Base-by-base conservation (phyloP, 1,140 invertebrate species). In the Marisa cornuarietis region DNA sequence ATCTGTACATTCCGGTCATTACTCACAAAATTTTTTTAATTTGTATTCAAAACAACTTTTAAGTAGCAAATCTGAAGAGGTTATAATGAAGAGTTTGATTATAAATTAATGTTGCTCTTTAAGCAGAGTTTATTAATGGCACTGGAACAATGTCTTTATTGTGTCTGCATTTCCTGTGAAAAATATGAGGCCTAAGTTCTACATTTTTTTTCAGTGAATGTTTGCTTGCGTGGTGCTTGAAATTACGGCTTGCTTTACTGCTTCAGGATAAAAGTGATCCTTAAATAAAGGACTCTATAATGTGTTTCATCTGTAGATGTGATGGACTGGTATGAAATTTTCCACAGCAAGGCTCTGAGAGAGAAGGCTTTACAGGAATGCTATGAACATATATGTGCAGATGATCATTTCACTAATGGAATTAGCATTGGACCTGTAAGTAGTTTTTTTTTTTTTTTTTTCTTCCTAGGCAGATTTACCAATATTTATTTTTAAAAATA, bases 401-500 rank as follows among this genome's bases (percentile, higher is more conserved):
- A 89, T 79, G 88, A 89, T 72, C 72, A 79, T 63, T 88, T 89
- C 80, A 88, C 88, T 16, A 84, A 88, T 18, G 79, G 83, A 65
- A 88, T 89, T 73, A 87, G 87, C 73, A 87, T 89, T 74, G 88
- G 88, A 51, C 88, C 88, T n/a, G 88, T 89, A 26, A 77, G 84
- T 81, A 24, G 16, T n/a, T 75, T 75, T 58, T 42, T 14, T 75
- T 75, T 75, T 20, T 31, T 26, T 31, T n/a, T 26, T 31, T 71
- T 71, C 42, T 71, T 26, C 51, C 11, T 71, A 68, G 65, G 13
- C 65, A 14, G 6, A 42, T 42, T 42, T 42, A 42, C 31, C 31
- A 42, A 42, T 42, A 42, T 42, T 42, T 42, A 6, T 42, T 42
- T 4, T 42, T 4, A 42, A 42, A n/a, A n/a, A n/a, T n/a, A n/a